Percentiles rank a stretch among this genome's conserved stretches.
These are phyloP conservation scores for Drosophila picticornis DNA, from an alignment of 2,888 invertebrate species.

Conservation along the genomic window DNA sequence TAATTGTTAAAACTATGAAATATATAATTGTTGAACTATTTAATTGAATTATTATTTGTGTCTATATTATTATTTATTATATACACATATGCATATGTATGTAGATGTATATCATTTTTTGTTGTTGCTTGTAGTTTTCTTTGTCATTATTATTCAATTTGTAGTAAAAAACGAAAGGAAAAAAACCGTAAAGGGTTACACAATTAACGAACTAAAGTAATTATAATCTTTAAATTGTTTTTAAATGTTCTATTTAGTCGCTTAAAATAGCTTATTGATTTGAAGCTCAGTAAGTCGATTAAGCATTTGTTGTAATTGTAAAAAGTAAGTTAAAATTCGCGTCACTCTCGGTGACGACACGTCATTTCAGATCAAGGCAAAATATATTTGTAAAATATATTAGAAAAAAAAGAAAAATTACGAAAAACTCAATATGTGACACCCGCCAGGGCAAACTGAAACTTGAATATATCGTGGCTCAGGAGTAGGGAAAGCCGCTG, in stretches of 20 bases:
- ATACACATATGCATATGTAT: slow-evolving; percentile 34
- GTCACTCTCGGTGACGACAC: slow-evolving; percentile 33
- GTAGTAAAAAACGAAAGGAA: slow-evolving; percentile 2
- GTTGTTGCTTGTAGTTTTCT: slow-evolving; percentile 11
- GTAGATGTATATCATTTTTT: slow-evolving; percentile 21
- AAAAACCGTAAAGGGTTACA: slow-evolving; percentile 19
- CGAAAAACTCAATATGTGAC: slow-evolving; percentile 14
- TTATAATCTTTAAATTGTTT: slow-evolving; percentile 18
- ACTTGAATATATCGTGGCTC: slow-evolving; percentile 20
- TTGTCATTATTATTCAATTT: slow-evolving; percentile 27
- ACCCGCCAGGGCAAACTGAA: slow-evolving; percentile 37
- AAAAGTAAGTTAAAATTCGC: slow-evolving; percentile 47
- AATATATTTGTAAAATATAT: slow-evolving; percentile 11
- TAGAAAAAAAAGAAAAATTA: slow-evolving; percentile 13
- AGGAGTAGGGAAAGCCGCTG: slow-evolving; percentile 38
- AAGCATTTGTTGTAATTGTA: slow-evolving; percentile 59
- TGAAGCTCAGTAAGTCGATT: slow-evolving; percentile 58
- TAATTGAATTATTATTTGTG: slow-evolving; percentile 67
- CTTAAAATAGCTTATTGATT: slow-evolving; percentile 45
- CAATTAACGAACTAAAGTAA: slow-evolving; percentile 42
- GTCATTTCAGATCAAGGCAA: slow-evolving; percentile 18
- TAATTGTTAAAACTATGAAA: slow-evolving; percentile 73
- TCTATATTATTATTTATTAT: slow-evolving; percentile 49
- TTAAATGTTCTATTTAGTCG: slow-evolving; percentile 1
- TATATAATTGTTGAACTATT: slow-evolving; percentile 77